These are phyloP conservation scores for Phyllotreta striolata DNA, from an alignment of 2,888 invertebrate species.

Conservation along the genomic window DNA sequence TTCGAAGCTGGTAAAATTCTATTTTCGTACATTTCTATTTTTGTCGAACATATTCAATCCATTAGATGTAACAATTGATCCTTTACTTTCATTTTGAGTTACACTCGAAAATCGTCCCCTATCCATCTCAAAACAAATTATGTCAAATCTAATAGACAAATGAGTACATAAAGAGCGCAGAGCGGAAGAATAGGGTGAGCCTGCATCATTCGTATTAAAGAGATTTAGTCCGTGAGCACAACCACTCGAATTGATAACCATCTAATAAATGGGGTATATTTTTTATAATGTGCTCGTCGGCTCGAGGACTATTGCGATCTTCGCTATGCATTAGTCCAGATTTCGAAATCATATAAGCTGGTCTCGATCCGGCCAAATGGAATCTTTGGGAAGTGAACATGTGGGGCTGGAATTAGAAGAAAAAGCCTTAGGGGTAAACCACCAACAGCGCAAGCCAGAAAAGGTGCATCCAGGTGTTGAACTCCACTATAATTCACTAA, in stretches of 20 bases:
- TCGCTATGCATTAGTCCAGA: slow-evolving; percentile 41
- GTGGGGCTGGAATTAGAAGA: slow-evolving; percentile 36
- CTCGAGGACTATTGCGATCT: slow-evolving; percentile 21
- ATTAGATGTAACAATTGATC: no score
- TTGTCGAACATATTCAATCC: no score
- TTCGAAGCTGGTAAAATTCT: no score
- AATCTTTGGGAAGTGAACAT: slow-evolving; percentile 42
- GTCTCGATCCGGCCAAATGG: slow-evolving; percentile 40
- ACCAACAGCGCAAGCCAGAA: slow-evolving; percentile 37
- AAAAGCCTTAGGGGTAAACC: slow-evolving; percentile 37
- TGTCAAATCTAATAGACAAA: slow-evolving; percentile 51
- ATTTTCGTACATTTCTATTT: no score
- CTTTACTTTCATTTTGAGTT: no score
- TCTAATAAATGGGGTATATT: no score
- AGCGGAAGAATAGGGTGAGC: slow-evolving; percentile 38
- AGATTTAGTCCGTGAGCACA: slow-evolving; percentile 28
- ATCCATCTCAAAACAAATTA: slow-evolving; percentile 46
- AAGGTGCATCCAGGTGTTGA: slow-evolving; percentile 50
- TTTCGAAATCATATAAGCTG: slow-evolving; percentile 35
- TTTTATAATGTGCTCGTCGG: background rate
- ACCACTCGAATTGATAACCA: background rate
- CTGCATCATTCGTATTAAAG: slow-evolving; percentile 26
- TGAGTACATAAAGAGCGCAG: slow-evolving; percentile 47
- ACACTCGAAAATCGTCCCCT: slow-evolving; percentile 2
- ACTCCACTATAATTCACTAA: slow-evolving; percentile 46